Evolutionary conservation across 2,797 vertebrate genomes (phyloP), one percentile per base, ranked within the genome.

Genomic region (Furcifer pardalis): DNA sequence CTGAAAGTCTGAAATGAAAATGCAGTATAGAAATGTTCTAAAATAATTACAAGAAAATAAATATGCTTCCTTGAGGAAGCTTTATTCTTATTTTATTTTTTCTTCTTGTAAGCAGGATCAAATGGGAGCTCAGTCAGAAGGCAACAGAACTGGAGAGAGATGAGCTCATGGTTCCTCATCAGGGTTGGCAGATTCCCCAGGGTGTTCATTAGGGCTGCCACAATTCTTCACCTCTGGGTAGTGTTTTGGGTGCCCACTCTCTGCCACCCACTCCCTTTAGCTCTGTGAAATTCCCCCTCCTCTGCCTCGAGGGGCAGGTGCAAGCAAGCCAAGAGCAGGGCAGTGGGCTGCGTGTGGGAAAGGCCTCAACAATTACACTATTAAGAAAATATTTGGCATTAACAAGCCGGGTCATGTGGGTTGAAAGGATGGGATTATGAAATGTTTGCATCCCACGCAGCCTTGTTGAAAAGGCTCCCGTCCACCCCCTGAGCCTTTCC

Each of bases 321-420:
- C 37, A 63, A 63, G 56, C 32, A 32, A 52, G 72, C 84, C 84
- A 52, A 77, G 65, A 32, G 73, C 73, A 40, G 52, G 49, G 30
- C 72, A 1, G 86, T 81, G 86, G 82, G 86, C 82, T 82, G 85
- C 2, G 46, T 1, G 86, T 81, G 82, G 86, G 86, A 75, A 56
- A 52, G 71, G 52, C 65, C 82, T 76, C 63, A 66, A 83, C 82
- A 87, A 84, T 77, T 23, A 71, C 32, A 52, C 66, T 74, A 87
- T 83, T 77, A 30, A 87, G 86, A 81, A 84, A 84, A 81, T 87
- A 77, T 81, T 87, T 87, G 82, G 73, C 86, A 87, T 84, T 76
- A 81, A 81, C 71, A 52, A 63, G 66, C 77, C 25, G 19, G 82
- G 86, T 44, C 42, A 72, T 12, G 82, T 79, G 82, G 82, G 72